phyloP scores from a whole-genome alignment of 2,888 invertebrate genomes.

The Pyrrhosoma nymphula region DNA sequence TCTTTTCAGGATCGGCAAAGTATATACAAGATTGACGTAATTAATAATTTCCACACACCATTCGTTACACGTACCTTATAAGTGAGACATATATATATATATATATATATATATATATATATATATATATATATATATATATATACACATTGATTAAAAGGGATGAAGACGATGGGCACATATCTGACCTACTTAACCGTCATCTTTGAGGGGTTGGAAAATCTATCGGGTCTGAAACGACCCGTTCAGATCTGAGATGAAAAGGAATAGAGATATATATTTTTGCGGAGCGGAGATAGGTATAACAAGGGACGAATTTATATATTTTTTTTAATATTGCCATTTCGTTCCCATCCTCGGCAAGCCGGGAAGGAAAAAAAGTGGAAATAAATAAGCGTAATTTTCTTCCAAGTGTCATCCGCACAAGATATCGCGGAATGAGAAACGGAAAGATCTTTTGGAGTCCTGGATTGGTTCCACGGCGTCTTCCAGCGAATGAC shows the following conservation, averaged over 20 bases:
- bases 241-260: background rate
- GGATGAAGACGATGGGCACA: background rate
- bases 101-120: no score
- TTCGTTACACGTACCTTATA: no score
- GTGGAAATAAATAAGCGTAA: constrained; percentile 44
- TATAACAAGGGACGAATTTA: background rate
- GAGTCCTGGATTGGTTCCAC: constrained; percentile 51
- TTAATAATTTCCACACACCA: no score
- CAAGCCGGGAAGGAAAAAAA: background rate
- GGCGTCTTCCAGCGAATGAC: background rate
- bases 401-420: constrained; percentile 59
- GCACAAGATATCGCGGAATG: constrained; percentile 61
- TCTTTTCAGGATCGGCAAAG: no score
- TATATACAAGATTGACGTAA: no score
- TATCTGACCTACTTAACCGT: background rate
- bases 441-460: constrained; percentile 51
- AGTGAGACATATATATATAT: no score
- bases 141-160: no score
- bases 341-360: background rate
- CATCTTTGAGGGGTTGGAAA: background rate
- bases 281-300: background rate
- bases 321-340: constrained; percentile 34
- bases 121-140: no score
- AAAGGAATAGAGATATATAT: background rate
- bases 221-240: constrained; percentile 15